These are phyloP conservation scores for Strongylocentrotus purpuratus DNA, from an alignment of 35 echinoderm and acorn worm species.

Conservation along the genomic window DNA sequence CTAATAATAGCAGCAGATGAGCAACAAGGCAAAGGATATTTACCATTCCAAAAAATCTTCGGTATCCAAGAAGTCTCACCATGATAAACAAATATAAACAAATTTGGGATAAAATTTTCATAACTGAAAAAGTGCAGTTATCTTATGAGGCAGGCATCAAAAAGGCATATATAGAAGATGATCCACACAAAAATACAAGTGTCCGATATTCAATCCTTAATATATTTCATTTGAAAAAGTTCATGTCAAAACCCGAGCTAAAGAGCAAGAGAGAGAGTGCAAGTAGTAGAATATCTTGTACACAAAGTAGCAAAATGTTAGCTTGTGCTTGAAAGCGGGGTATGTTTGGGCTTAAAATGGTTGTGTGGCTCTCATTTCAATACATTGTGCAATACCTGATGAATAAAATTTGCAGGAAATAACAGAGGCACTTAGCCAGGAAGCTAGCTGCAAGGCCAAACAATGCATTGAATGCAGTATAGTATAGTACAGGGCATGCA, in stretches of 20 bases:
- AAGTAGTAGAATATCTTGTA: background rate
- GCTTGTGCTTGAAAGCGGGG: background rate
- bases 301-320: background rate
- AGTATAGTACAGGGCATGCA: background rate
- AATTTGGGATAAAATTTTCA: background rate
- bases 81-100: slow-evolving; percentile 29
- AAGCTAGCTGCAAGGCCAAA: slow-evolving; percentile 8
- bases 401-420: background rate
- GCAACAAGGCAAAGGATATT: background rate
- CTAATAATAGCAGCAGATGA: background rate
- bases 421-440: background rate
- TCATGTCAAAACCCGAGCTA: too few species aligned
- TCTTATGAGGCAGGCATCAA: background rate
- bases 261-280: background rate
- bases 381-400: slow-evolving; percentile 14
- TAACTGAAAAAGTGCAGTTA: background rate
- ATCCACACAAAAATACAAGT: background rate
- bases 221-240: too few species aligned
- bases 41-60: slow-evolving; percentile 37
- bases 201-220: background rate
- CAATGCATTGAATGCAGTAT: background rate
- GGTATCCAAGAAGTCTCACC: slow-evolving; percentile 28
- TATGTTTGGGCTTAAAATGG: background rate
- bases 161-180: background rate
- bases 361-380: background rate